A percentile compares a stretch with the other conserved stretches of the same genome.
phyloP scores from a whole-genome alignment of 1,140 invertebrate species.

The Matsumurasca onukii region DNA sequence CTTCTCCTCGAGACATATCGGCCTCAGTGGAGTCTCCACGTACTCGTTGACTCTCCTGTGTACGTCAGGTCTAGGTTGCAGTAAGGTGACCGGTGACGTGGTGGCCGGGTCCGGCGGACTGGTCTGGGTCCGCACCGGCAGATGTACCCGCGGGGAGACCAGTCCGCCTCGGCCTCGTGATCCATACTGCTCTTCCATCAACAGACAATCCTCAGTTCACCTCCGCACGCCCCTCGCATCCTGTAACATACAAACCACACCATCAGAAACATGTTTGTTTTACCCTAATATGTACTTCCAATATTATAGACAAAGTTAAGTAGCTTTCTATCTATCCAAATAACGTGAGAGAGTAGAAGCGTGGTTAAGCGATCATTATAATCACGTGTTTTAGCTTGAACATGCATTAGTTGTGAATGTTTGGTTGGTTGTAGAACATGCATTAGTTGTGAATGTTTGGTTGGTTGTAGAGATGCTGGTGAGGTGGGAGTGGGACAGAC shows the following conservation, averaged over 20 bases:
- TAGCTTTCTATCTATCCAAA: too few relatives aligned
- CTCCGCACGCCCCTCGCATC: constrained; percentile 3
- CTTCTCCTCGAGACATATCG: constrained; percentile 43
- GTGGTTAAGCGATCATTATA: too few relatives aligned
- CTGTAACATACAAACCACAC: constrained; percentile 20
- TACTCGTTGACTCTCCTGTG: constrained; percentile 80
- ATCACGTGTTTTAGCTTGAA: too few relatives aligned
- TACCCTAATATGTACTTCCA: too few relatives aligned
- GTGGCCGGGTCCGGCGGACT: constrained; percentile 19
- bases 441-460: too few relatives aligned
- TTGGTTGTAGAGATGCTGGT: too few relatives aligned
- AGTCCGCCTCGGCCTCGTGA: constrained; percentile 27
- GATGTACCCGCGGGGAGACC: constrained; percentile 23
- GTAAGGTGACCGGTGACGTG: constrained; percentile 61
- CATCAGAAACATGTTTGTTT: too few relatives aligned
- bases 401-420: too few relatives aligned
- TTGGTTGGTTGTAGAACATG: too few relatives aligned
- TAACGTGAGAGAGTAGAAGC: too few relatives aligned
- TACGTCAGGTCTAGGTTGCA: constrained; percentile 71
- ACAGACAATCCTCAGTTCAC: constrained; percentile 14
- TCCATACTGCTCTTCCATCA: constrained; percentile 10
- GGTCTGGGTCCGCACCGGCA: not conserved
- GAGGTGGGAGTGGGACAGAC: too few relatives aligned
- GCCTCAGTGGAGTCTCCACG: constrained; percentile 74
- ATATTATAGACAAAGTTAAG: too few relatives aligned